phyloP scores from a whole-genome alignment of 2,888 invertebrate species.

The Paralinhomoeus sp. region DNA sequence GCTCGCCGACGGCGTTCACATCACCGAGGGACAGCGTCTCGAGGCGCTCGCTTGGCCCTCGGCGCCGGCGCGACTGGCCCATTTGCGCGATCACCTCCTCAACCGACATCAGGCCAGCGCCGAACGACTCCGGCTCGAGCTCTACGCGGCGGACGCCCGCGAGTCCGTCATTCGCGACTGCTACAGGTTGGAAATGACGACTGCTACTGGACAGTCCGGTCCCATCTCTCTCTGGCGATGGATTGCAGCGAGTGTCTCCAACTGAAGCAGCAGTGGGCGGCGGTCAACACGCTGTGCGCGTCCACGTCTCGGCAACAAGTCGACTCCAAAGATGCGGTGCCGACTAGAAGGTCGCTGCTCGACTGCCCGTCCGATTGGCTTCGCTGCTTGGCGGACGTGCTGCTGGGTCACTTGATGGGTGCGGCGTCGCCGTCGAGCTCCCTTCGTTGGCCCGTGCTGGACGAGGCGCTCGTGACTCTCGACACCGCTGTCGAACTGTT shows the following conservation, averaged over 20 bases:
- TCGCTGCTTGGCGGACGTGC: slow-evolving; percentile 51
- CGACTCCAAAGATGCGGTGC: too few relatives aligned
- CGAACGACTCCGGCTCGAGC: too few relatives aligned
- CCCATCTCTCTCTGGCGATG: slow-evolving; percentile 56
- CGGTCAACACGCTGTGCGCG: slow-evolving; percentile 41
- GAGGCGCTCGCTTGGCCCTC: slow-evolving; percentile 41
- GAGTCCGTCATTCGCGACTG: too few relatives aligned
- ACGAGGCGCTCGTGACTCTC: too few relatives aligned
- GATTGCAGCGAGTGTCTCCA: slow-evolving; percentile 58
- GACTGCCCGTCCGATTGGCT: slow-evolving; percentile 42
- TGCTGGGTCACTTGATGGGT: slow-evolving; percentile 50
- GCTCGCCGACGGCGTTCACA: neutral
- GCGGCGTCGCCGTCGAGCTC: slow-evolving; percentile 7
- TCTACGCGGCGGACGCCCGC: too few relatives aligned
- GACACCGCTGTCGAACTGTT: too few relatives aligned
- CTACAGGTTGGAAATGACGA: too few relatives aligned
- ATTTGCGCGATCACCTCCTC: slow-evolving; percentile 49
- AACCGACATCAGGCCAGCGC: slow-evolving; percentile 56
- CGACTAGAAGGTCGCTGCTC: neutral
- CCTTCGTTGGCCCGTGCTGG: too few relatives aligned
- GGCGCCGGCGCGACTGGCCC: slow-evolving; percentile 29
- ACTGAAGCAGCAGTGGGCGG: slow-evolving; percentile 64
- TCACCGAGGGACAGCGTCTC: slow-evolving; percentile 1
- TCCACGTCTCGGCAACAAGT: too few relatives aligned
- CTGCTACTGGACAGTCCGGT: too few relatives aligned